Evolutionary conservation across 2,888 invertebrate genomes (phyloP).

Genomic region (Isotomurus palustris): DNA sequence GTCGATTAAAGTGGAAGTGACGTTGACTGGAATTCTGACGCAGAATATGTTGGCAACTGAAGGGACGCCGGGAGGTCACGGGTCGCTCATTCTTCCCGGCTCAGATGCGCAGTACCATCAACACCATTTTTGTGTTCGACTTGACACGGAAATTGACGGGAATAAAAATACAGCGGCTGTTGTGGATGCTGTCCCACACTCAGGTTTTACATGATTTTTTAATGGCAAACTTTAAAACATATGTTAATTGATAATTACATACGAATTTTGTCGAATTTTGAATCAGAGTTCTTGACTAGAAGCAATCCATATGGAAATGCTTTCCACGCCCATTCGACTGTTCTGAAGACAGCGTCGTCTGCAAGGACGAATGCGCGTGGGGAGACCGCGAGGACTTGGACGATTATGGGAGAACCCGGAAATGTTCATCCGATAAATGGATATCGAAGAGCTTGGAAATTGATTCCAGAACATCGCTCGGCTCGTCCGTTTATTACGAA

Average conservation of each 20-base stretch:
- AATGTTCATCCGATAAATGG: slow-evolving; percentile 4
- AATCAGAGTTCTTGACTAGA: no score
- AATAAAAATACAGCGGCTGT: slow-evolving; percentile 27
- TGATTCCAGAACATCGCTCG: slow-evolving; percentile 8
- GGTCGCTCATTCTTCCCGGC: slow-evolving; percentile 21
- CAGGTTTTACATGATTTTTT: slow-evolving; percentile 12
- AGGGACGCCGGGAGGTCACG: slow-evolving; percentile 16
- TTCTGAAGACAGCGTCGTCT: slow-evolving; percentile 8
- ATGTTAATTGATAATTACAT: no score
- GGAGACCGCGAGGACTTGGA: slow-evolving; percentile 14
- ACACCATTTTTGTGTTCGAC: slow-evolving; percentile 36
- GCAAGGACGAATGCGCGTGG: slow-evolving; percentile 12
- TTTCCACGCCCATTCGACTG: slow-evolving; percentile 9
- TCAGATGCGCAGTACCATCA: slow-evolving; percentile 35
- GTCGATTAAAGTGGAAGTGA: slow-evolving; percentile 35
- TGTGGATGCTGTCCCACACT: slow-evolving; percentile 22
- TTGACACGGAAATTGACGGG: slow-evolving; percentile 41
- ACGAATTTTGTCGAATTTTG: no score
- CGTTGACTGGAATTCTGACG: slow-evolving; percentile 34
- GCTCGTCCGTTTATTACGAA: slow-evolving; percentile 14
- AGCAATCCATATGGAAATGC: slow-evolving; percentile 30
- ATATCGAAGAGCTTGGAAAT: slow-evolving; percentile 20
- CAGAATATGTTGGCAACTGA: slow-evolving; percentile 21
- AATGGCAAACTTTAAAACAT: no score
- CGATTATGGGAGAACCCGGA: slow-evolving; percentile 14